These are phyloP conservation scores for Dyspetes luteomarginatus DNA, from an alignment of 2,888 invertebrate species.

Conservation along the genomic window DNA sequence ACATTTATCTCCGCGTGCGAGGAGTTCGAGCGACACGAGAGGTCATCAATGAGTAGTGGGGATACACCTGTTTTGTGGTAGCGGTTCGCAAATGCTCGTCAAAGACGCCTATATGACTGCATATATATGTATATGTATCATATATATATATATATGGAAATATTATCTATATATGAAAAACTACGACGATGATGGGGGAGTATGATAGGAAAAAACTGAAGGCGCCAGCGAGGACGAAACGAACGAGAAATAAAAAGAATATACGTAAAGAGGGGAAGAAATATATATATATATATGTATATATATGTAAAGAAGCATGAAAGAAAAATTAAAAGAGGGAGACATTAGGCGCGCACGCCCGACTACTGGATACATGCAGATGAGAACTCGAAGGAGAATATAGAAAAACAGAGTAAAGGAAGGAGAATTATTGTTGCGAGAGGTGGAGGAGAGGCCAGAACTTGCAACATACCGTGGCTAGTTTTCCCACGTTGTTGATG, in stretches of 20 bases:
- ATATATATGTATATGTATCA: background rate
- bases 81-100: slow-evolving; percentile 56
- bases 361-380: too few species aligned
- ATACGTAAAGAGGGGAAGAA: slow-evolving; percentile 36
- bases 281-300: slow-evolving; percentile 7
- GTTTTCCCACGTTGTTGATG: slow-evolving; percentile 69
- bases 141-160: slow-evolving; percentile 2
- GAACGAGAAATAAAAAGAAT: slow-evolving; percentile 48
- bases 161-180: background rate
- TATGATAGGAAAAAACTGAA: slow-evolving; percentile 43
- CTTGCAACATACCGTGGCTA: slow-evolving; percentile 66
- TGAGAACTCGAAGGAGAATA: slow-evolving; percentile 36
- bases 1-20: slow-evolving; percentile 81
- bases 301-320: background rate
- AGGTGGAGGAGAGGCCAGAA: slow-evolving; percentile 65
- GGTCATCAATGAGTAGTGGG: slow-evolving; percentile 80
- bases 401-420: slow-evolving; percentile 30
- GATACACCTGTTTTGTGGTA: slow-evolving; percentile 74
- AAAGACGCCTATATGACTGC: slow-evolving; percentile 23
- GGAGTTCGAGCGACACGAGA: slow-evolving; percentile 81
- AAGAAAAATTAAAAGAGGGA: slow-evolving; percentile 38
- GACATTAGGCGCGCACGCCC: slow-evolving; percentile 2
- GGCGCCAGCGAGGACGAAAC: slow-evolving; percentile 49
- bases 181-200: slow-evolving; percentile 50
- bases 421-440: slow-evolving; percentile 21